phyloP scores from a whole-genome alignment of 2,797 vertebrate species.

The Liasis olivaceus region DNA sequence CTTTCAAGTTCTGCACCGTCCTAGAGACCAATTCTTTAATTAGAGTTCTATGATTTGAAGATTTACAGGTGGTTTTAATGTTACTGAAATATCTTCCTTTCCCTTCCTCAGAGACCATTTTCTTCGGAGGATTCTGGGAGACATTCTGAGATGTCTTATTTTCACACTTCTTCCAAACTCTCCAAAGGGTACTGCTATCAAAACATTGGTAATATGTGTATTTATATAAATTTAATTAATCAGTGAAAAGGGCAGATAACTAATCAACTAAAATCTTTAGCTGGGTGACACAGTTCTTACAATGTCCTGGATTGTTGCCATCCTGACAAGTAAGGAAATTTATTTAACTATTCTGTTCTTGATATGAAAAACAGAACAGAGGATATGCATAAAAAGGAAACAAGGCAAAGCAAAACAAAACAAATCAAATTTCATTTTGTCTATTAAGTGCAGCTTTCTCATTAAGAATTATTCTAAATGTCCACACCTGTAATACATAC shows the following conservation, averaged over 20 bases:
- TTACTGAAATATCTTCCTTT: background rate
- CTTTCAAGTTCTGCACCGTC: background rate
- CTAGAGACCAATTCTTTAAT: background rate
- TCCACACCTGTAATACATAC: conserved; percentile 3
- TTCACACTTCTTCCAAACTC: background rate
- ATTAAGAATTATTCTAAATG: conserved; percentile 18
- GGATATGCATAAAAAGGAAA: accelerated
- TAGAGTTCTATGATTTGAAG: background rate
- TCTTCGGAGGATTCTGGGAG: background rate
- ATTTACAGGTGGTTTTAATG: background rate
- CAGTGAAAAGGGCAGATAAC: background rate
- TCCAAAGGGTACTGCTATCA: background rate
- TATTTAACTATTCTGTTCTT: background rate
- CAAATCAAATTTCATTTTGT: background rate
- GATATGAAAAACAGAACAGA: background rate
- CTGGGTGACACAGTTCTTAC: background rate
- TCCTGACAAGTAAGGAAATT: background rate
- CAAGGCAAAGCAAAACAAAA: conserved; percentile 1
- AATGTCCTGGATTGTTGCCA: background rate
- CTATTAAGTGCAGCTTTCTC: background rate
- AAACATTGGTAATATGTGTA: background rate
- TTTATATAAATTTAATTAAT: background rate
- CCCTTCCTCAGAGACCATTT: background rate
- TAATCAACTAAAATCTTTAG: conserved; percentile 4
- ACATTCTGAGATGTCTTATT: background rate